These are phyloP conservation scores for Neodiprion fabricii DNA, from an alignment of 1,140 invertebrate genomes.

Conservation along the genomic window DNA sequence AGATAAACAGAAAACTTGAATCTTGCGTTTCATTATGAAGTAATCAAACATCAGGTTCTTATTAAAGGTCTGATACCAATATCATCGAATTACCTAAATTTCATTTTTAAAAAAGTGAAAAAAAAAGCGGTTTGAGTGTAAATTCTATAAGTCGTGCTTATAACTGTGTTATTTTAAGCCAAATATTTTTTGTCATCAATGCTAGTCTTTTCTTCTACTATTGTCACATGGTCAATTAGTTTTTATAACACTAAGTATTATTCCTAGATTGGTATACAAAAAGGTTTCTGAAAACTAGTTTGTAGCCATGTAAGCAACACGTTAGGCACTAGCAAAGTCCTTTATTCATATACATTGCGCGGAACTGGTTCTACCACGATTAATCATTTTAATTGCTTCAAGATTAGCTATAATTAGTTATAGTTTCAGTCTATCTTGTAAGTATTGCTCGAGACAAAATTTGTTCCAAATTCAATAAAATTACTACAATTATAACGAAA, in stretches of 20 bases:
- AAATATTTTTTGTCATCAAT: neutral
- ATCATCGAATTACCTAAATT: neutral
- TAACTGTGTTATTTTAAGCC: conserved; percentile 3
- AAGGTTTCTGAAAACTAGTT: neutral
- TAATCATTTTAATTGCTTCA: neutral
- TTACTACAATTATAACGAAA: neutral
- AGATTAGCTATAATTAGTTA: neutral
- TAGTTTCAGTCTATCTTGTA: no score
- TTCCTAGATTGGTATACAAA: neutral
- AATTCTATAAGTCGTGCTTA: neutral
- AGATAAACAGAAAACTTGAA: neutral
- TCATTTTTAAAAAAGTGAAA: neutral
- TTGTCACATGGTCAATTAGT: neutral
- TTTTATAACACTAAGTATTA: neutral
- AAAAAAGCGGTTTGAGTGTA: neutral
- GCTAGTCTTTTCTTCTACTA: neutral
- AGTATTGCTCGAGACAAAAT: neutral
- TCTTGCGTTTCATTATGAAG: no score
- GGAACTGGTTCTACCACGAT: neutral
- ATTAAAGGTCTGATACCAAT: neutral
- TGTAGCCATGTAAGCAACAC: neutral
- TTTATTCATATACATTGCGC: neutral
- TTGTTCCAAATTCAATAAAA: neutral
- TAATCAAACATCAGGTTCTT: neutral
- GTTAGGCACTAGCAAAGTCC: neutral